Conservation (phyloP, 2,888 invertebrate species). For the Lasioglossum morio region DNA sequence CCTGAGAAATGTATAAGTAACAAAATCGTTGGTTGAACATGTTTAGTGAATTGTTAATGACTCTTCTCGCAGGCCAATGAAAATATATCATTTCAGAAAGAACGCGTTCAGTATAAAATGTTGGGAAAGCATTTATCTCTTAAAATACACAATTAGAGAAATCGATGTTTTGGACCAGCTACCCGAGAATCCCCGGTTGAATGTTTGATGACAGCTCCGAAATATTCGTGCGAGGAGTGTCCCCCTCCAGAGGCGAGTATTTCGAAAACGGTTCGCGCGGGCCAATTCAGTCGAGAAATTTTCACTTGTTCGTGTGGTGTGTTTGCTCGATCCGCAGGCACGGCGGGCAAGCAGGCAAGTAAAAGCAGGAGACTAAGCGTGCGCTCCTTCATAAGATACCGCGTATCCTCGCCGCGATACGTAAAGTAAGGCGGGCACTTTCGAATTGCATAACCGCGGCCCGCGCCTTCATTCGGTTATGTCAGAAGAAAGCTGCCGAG, state of each 20-base stretch:
- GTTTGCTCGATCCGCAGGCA: not conserved
- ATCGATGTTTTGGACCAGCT: no score
- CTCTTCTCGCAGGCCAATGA: no score
- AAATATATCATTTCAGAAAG: no score
- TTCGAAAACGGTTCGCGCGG: constrained; percentile 19
- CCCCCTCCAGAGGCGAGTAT: not conserved
- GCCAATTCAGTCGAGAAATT: constrained; percentile 25
- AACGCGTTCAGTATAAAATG: no score
- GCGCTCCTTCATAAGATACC: constrained; percentile 61
- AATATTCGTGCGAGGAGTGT: constrained; percentile 2
- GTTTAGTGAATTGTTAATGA: no score
- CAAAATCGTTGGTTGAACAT: no score
- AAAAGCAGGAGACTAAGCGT: constrained; percentile 64
- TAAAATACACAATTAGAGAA: no score
- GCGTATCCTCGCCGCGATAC: constrained; percentile 75
- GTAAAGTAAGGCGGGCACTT: constrained; percentile 85
- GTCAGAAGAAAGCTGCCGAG: constrained; percentile 84
- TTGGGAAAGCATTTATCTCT: no score
- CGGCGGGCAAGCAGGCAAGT: constrained; percentile 24
- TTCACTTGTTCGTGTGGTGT: constrained; percentile 30
- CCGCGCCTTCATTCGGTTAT: constrained; percentile 84
- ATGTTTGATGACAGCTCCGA: no score
- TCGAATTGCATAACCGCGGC: constrained; percentile 84
- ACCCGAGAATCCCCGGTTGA: no score
- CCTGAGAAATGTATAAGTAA: no score